These are phyloP conservation scores for Dissostichus mawsoni DNA, from an alignment of 2,113 vertebrate species.

Conservation along the genomic window DNA sequence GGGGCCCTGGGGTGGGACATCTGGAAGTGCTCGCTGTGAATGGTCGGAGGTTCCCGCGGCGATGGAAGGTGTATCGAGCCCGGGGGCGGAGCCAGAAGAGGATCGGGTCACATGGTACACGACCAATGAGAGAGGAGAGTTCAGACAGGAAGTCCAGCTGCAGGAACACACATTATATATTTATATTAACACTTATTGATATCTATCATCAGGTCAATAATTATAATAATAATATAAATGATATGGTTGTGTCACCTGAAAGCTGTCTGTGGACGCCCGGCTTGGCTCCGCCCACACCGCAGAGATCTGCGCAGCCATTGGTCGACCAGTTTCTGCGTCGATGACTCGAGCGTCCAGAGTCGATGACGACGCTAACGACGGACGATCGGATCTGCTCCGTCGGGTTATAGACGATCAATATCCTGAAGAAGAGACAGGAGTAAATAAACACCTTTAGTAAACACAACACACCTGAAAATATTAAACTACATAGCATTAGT, in stretches of 20 bases:
- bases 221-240: no score
- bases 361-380: constrained; percentile 85
- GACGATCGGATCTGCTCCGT: constrained; percentile 86
- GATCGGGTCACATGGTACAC: constrained; percentile 87
- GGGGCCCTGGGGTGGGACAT: constrained; percentile 74
- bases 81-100: constrained; percentile 76
- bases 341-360: constrained; percentile 81
- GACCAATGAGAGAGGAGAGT: constrained; percentile 86
- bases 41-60: constrained; percentile 35
- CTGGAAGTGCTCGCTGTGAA: constrained; percentile 82
- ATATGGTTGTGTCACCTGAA: constrained; percentile 82
- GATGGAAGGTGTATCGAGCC: constrained; percentile 82
- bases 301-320: constrained; percentile 85
- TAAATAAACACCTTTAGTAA: no score
- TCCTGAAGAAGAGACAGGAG: constrained; percentile 75
- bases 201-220: no score
- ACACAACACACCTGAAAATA: no score
- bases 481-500: no score
- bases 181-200: neutral
- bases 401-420: constrained; percentile 89
- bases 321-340: constrained; percentile 78
- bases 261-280: constrained; percentile 81
- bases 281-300: constrained; percentile 88
- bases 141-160: constrained; percentile 90
- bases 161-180: no score